Evolutionary conservation across 2,797 vertebrate species (phyloP).

Genomic region (Myripristis murdjan): DNA sequence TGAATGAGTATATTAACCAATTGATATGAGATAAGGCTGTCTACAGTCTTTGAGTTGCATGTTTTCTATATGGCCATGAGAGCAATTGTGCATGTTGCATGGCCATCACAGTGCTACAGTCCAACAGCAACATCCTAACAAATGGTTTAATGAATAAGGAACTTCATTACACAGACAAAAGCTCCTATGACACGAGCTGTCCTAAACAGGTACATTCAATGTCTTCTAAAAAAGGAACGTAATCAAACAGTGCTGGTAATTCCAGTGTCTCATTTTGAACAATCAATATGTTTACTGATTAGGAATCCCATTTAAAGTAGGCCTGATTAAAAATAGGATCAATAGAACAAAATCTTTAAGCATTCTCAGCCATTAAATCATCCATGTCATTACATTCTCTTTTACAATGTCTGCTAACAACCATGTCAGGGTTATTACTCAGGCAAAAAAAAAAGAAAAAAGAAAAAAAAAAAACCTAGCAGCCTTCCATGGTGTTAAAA

Average conservation of each 20-base stretch:
- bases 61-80: too few relatives aligned
- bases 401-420: constrained; percentile 21
- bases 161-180: constrained; percentile 27
- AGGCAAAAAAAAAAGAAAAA: too few relatives aligned
- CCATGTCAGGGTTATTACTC: neutral
- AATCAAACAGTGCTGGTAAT: constrained; percentile 55
- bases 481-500: constrained; percentile 1
- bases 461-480: neutral
- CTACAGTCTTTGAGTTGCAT: too few relatives aligned
- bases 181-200: constrained; percentile 6
- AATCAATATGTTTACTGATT: constrained; percentile 69
- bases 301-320: constrained; percentile 55
- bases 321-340: constrained; percentile 54
- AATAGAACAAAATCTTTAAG: constrained; percentile 46
- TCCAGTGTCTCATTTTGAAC: constrained; percentile 62
- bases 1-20: neutral
- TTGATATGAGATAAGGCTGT: neutral
- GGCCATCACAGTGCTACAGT: neutral
- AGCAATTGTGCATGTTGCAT: neutral
- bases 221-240: constrained; percentile 35
- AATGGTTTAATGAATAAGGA: neutral
- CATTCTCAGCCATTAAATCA: constrained; percentile 57
- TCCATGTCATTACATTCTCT: constrained; percentile 29
- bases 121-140: neutral
- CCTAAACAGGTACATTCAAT: constrained; percentile 12